Conservation (phyloP, 2,113 vertebrate genomes). For the Misgurnus mizolepis region DNA sequence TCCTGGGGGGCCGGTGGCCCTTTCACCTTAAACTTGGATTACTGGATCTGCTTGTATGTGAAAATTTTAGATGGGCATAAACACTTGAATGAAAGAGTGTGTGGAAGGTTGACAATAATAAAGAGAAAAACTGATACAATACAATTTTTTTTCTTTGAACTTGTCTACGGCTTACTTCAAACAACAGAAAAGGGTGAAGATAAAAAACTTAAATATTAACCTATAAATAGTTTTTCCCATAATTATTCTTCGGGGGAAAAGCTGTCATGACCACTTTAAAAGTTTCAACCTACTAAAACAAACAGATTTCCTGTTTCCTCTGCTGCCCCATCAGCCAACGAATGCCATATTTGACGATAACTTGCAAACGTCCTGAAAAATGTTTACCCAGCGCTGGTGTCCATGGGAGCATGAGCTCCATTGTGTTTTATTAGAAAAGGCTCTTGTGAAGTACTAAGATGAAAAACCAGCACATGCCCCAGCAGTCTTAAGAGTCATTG, state of each 20-base stretch:
- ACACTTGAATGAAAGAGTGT: too few relatives aligned
- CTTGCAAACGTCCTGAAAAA: not conserved
- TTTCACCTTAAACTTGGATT: conserved; percentile 54
- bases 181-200: too few relatives aligned
- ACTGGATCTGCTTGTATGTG: conserved; percentile 22
- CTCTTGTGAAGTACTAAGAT: not conserved
- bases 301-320: not conserved
- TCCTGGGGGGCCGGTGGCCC: conserved; percentile 43
- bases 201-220: too few relatives aligned
- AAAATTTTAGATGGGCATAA: not conserved
- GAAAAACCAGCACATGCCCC: conserved; percentile 1
- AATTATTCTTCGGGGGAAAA: too few relatives aligned
- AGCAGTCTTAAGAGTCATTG: not conserved
- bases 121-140: too few relatives aligned
- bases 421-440: conserved; percentile 16
- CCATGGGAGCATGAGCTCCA: not conserved
- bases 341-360: too few relatives aligned
- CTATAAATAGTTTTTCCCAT: too few relatives aligned
- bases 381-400: not conserved
- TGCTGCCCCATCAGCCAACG: not conserved
- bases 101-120: too few relatives aligned
- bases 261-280: too few relatives aligned
- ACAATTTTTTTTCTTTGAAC: too few relatives aligned
- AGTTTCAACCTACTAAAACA: too few relatives aligned
- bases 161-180: too few relatives aligned